These are phyloP conservation scores for Brachionus sp. DNA, from an alignment of 1,140 invertebrate species.

Conservation along the genomic window DNA sequence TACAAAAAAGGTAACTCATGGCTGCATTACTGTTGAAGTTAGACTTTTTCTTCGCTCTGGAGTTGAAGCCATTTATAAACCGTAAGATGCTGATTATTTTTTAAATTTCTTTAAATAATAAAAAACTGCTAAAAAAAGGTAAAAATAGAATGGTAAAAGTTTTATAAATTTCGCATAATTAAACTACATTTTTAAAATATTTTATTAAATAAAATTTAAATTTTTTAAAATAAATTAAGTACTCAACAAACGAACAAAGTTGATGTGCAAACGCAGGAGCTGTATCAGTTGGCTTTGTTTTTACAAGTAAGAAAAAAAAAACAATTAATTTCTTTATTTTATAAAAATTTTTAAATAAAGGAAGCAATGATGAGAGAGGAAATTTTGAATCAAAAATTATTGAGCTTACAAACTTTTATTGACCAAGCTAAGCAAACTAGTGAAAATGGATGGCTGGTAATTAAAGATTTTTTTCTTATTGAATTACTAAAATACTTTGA, in stretches of 20 bases:
- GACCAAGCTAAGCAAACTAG: slow-evolving; percentile 29
- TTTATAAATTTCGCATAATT: background rate
- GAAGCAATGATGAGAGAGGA: slow-evolving; percentile 45
- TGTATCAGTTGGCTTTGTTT: slow-evolving; percentile 43
- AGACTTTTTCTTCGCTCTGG: slow-evolving; percentile 30
- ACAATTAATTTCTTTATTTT: background rate
- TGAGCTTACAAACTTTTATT: slow-evolving; percentile 12
- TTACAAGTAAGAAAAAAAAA: slow-evolving; percentile 3
- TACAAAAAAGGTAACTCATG: slow-evolving; percentile 67
- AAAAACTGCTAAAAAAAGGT: background rate
- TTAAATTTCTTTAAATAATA: background rate
- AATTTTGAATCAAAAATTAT: slow-evolving; percentile 37
- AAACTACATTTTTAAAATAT: background rate
- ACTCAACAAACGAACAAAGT: slow-evolving; percentile 22
- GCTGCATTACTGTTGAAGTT: slow-evolving; percentile 40
- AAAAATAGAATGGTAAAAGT: background rate
- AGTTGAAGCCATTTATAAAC: slow-evolving; percentile 33
- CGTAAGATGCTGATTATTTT: background rate
- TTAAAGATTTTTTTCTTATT: background rate
- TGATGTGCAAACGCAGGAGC: slow-evolving; percentile 33
- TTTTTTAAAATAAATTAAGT: background rate
- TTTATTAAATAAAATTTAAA: background rate
- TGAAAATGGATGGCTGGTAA: slow-evolving; percentile 39
- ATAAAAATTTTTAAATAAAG: background rate
- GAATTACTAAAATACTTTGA: background rate